Conservation (phyloP, 2,113 vertebrate genomes). For the Euleptes europaea region DNA sequence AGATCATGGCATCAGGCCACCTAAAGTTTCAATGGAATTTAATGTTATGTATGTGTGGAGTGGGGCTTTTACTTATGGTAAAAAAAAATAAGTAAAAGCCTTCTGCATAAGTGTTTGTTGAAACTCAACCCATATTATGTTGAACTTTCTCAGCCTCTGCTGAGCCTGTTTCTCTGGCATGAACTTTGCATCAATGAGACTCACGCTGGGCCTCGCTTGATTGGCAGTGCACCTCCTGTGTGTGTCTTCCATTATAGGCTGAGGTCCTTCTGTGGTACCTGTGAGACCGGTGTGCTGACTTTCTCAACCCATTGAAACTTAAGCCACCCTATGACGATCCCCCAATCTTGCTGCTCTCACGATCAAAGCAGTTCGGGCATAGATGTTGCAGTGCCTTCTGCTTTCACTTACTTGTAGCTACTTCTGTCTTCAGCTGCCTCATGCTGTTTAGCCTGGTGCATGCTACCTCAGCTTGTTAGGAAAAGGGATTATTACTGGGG, state of each 20-base stretch:
- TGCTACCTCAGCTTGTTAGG: constrained; percentile 26
- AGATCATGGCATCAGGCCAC: background rate
- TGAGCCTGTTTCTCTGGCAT: background rate
- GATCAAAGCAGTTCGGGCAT: background rate
- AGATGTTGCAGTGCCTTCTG: constrained; percentile 11
- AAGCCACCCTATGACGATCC: background rate
- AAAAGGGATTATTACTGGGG: background rate
- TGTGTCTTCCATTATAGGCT: background rate
- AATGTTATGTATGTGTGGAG: background rate
- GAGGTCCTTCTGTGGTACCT: background rate
- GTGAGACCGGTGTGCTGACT: background rate
- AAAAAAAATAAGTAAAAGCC: background rate
- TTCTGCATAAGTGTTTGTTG: background rate
- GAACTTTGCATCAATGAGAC: background rate
- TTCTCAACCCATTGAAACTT: background rate
- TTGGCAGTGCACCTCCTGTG: background rate
- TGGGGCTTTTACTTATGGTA: background rate
- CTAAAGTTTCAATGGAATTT: background rate
- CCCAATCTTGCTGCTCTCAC: background rate
- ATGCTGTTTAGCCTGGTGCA: background rate
- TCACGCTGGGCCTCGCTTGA: background rate
- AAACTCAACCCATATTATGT: background rate
- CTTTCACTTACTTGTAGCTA: background rate
- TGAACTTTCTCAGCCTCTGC: background rate
- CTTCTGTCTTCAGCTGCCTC: background rate